phyloP scores from a whole-genome alignment of 2,113 vertebrate species.

The Sterna hirundo region DNA sequence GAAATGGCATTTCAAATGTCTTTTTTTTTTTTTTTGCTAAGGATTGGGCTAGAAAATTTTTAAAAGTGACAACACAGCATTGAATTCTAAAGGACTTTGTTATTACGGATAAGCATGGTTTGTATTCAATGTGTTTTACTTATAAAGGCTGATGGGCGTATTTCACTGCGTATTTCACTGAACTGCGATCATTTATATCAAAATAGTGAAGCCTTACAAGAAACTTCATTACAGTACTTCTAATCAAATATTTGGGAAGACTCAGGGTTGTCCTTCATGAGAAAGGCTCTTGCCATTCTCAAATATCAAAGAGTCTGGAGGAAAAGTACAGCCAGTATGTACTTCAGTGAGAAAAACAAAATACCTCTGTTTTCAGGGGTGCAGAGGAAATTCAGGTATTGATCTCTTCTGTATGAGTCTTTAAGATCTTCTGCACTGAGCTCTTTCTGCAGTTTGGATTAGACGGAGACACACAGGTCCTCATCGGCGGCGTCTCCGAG shows the following conservation, averaged over 20 bases:
- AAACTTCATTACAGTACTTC: neutral
- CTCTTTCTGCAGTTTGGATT: neutral
- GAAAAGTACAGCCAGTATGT: neutral
- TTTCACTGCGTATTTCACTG: neutral
- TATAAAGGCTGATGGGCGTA: neutral
- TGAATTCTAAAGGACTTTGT: neutral
- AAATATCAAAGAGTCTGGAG: neutral
- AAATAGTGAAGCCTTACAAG: neutral
- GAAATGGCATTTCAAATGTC: neutral
- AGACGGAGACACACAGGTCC: neutral
- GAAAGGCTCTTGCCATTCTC: neutral
- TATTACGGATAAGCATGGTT: neutral
- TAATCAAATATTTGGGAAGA: neutral
- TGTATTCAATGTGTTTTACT: neutral
- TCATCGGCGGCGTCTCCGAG: neutral
- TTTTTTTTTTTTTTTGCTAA: neutral
- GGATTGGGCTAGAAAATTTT: neutral
- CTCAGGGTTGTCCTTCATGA: neutral
- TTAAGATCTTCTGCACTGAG: neutral
- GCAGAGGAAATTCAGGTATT: neutral
- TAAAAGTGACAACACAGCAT: neutral
- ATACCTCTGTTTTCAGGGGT: neutral
- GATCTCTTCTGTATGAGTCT: neutral
- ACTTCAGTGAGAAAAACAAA: neutral
- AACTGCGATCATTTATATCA: neutral